Evolutionary conservation across 1,140 invertebrate species (phyloP).

Genomic region (Cydia fagiglandana): DNA sequence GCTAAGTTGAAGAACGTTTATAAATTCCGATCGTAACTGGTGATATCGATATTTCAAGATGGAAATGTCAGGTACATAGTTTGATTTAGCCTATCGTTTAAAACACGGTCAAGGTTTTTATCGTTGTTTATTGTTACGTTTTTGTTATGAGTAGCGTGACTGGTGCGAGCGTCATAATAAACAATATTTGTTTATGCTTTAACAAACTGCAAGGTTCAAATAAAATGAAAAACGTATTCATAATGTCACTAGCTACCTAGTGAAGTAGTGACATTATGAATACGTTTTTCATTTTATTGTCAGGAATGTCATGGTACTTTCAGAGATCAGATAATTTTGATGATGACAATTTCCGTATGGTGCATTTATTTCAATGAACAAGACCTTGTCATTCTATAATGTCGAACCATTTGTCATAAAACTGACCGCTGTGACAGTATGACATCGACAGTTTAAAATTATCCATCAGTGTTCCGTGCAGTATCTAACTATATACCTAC

Average conservation of each 20-base stretch:
- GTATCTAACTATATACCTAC: neutral
- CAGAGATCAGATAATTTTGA: too few species aligned
- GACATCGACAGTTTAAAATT: neutral
- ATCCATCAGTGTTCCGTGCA: neutral
- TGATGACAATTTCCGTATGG: too few species aligned
- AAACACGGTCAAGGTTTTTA: slow-evolving; percentile 1
- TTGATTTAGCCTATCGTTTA: neutral
- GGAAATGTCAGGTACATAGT: neutral
- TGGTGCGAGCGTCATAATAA: neutral
- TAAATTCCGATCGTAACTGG: neutral
- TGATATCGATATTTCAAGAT: neutral
- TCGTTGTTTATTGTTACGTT: neutral
- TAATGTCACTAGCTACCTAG: too few species aligned
- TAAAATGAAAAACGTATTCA: too few species aligned
- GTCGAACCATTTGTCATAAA: slow-evolving; percentile 10
- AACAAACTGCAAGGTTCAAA: neutral
- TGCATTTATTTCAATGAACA: neutral
- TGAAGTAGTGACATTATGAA: too few species aligned
- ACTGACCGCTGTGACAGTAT: slow-evolving; percentile 4
- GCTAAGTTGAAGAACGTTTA: neutral
- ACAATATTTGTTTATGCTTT: neutral
- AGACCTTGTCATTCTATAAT: neutral
- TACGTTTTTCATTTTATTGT: too few species aligned
- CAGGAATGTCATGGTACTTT: too few species aligned
- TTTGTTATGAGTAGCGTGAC: neutral